Percentiles rank a stretch among this genome's conserved stretches.
phyloP scores from a whole-genome alignment of 2,888 invertebrate species.

The Prenolepis imparis region DNA sequence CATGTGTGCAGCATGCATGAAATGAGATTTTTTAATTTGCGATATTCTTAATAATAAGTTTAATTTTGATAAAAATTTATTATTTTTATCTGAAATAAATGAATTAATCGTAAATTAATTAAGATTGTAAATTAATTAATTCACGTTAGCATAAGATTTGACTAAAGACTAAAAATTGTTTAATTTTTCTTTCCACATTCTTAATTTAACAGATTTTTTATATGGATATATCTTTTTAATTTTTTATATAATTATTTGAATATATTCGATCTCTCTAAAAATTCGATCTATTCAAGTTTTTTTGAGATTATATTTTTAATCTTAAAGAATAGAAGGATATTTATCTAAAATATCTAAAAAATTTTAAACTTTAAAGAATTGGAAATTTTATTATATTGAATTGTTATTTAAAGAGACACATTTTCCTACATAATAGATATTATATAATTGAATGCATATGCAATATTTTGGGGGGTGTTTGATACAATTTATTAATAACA shows the following conservation, averaged over 20 bases:
- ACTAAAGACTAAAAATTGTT: not conserved
- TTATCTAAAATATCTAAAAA: too few relatives aligned
- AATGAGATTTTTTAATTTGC: too few relatives aligned
- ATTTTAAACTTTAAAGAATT: not conserved
- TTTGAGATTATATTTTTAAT: not conserved
- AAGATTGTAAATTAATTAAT: too few relatives aligned
- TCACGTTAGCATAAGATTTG: not conserved
- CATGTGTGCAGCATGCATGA: too few relatives aligned
- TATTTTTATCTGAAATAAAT: too few relatives aligned
- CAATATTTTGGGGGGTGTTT: not conserved
- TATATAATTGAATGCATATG: not conserved
- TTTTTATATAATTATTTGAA: not conserved
- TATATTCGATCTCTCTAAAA: not conserved
- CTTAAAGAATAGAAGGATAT: not conserved
- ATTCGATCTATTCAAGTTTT: not conserved
- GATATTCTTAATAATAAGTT: too few relatives aligned
- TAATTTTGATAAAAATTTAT: too few relatives aligned
- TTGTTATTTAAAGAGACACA: not conserved
- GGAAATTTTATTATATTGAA: not conserved
- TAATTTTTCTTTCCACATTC: not conserved
- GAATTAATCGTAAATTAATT: too few relatives aligned
- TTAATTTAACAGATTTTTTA: too few relatives aligned
- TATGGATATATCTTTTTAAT: not conserved
- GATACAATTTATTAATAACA: not conserved
- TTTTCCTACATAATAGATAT: not conserved